phyloP scores from a whole-genome alignment of 2,113 vertebrate genomes.

The Pomatorhinus ruficollis region DNA sequence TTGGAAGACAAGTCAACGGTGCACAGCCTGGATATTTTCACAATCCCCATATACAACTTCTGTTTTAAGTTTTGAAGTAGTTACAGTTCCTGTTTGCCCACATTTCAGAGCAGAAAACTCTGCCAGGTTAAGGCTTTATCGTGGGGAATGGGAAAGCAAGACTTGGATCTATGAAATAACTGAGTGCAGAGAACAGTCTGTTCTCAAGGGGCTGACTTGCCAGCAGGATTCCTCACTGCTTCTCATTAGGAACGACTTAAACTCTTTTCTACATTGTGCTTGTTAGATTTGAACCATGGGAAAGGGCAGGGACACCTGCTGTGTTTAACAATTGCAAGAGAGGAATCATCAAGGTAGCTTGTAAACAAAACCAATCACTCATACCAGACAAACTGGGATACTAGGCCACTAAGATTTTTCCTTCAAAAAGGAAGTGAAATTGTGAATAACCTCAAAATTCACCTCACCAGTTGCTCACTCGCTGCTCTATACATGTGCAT shows the following conservation, averaged over 20 bases:
- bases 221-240: neutral
- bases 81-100: neutral
- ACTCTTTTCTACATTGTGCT: neutral
- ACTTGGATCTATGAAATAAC: neutral
- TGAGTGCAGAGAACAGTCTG: neutral
- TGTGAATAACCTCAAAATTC: neutral
- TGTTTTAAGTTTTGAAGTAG: neutral
- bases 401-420: neutral
- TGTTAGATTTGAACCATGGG: neutral
- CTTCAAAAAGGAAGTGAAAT: neutral
- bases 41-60: neutral
- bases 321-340: neutral
- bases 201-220: neutral
- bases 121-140: neutral
- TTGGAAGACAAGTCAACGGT: neutral
- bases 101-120: neutral
- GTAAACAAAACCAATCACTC: neutral
- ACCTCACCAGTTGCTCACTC: neutral
- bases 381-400: neutral
- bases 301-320: neutral
- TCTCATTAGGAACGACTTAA: conserved; percentile 11
- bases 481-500: fast-evolving
- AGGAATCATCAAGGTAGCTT: neutral
- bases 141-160: neutral
- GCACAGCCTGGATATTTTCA: neutral